Evolutionary conservation across 2,113 vertebrate genomes (phyloP), one percentile per base, ranked within the genome.

Genomic region (Sakesphorus luctuosus): DNA sequence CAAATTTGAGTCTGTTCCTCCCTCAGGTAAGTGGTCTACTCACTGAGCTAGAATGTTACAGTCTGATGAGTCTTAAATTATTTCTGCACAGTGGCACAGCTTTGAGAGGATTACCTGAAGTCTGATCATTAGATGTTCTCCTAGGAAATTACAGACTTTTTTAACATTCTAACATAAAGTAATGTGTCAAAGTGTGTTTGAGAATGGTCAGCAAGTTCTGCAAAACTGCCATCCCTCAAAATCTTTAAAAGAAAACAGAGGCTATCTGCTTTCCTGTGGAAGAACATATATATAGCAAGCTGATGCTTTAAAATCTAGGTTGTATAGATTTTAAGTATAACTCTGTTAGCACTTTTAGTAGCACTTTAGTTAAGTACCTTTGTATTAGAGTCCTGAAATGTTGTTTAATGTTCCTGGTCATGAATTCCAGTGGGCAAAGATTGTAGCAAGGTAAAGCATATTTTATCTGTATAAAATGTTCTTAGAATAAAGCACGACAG

Each of bases 21-120:
- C 67, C 61, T 74, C 65, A 96, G 65, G 76, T 94, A 89, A 89
- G 28, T 46, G 21, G 11, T 83, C 67, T 80, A 53, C 40, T 74
- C 6, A 2, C 36, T 80, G 68, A 80, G 76, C 55, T 87, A 84
- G 68, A 81, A 94, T 84, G 68, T 53, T 86, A 63, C 31, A n/a
- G 68, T 81, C 80, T 90, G 61, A 87, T 89, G 65, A 94, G 43
- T 55, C 55, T 84, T 92, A 77, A 89, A 87, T 87, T 86, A 84
- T 86, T 92, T 89, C 87, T 94, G 72, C 80, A 72, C 35, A 73
- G 43, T 31, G 65, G 24, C 43, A 84, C 46, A 94, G 6, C 77
- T 94, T 92, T 89, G 59, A 89, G 73, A 89, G 21, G 50, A 89
- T 53, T 2, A 49, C 87, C 76, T 55, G 43, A 84, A 92, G 59